Percentiles rank a stretch among this genome's conserved stretches.
Conservation (phyloP, 2,113 vertebrate species). For the Todiramphus chloris region DNA sequence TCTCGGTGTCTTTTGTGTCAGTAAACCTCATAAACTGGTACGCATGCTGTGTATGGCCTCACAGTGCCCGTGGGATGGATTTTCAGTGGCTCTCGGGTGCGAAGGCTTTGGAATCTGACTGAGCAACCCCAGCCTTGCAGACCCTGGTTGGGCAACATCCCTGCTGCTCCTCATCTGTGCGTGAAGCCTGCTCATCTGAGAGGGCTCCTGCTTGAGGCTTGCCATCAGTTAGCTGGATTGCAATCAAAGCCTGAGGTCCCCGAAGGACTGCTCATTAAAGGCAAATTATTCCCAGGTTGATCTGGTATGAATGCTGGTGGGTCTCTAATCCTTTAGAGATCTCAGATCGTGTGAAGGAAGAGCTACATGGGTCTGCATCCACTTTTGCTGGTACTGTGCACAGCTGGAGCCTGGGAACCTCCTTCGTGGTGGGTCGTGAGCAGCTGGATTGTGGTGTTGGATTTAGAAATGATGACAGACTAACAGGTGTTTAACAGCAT, state of each 20-base stretch:
- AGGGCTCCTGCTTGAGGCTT: not conserved
- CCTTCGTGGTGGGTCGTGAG: not conserved
- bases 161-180: not conserved
- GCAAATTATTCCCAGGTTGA: not conserved
- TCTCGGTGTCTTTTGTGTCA: not conserved
- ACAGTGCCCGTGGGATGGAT: fast-evolving
- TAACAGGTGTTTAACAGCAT: fast-evolving
- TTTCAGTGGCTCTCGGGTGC: fast-evolving
- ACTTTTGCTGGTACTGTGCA: not conserved
- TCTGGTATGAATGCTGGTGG: not conserved
- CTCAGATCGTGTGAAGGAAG: not conserved
- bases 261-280: not conserved
- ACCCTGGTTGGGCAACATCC: not conserved
- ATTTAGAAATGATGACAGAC: not conserved
- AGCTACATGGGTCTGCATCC: not conserved
- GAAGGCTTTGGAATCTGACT: not conserved
- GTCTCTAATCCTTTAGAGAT: not conserved
- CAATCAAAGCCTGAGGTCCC: not conserved
- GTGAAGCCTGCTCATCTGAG: not conserved
- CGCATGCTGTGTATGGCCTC: fast-evolving
- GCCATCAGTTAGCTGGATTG: not conserved
- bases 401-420: not conserved
- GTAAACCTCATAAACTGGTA: not conserved
- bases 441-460: fast-evolving
- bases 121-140: not conserved